Conservation (phyloP, 2,113 vertebrate genomes). For the Pseudopipra pipra region DNA sequence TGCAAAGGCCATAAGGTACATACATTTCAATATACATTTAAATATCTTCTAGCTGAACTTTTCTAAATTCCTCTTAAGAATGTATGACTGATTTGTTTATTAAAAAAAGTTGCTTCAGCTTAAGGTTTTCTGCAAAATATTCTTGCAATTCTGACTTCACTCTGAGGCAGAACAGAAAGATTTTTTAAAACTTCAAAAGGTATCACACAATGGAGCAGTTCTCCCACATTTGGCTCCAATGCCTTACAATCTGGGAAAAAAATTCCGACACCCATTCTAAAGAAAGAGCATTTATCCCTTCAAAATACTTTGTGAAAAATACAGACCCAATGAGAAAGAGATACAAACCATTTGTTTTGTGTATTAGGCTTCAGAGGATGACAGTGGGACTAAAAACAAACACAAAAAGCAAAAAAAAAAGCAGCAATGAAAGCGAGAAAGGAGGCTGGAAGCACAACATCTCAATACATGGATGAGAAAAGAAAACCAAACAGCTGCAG, state of each 20-base stretch:
- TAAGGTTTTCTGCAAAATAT: neutral
- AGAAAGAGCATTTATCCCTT: neutral
- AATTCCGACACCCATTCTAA: neutral
- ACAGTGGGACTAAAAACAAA: neutral
- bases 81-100: neutral
- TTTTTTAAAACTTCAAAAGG: neutral
- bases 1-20: neutral
- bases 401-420: neutral
- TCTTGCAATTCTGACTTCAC: neutral
- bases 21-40: neutral
- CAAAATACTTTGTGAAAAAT: neutral
- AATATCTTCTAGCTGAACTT: neutral
- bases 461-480: neutral
- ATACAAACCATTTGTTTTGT: neutral
- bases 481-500: neutral
- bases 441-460: neutral
- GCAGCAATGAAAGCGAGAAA: neutral
- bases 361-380: neutral
- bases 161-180: neutral
- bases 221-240: neutral
- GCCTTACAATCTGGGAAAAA: neutral
- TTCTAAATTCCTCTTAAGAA: neutral
- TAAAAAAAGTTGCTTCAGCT: neutral
- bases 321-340: neutral
- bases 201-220: neutral